Evolutionary conservation across 2,113 vertebrate genomes (phyloP), one percentile per base, ranked within the genome.

Genomic region (Uropsilus gracilis): DNA sequence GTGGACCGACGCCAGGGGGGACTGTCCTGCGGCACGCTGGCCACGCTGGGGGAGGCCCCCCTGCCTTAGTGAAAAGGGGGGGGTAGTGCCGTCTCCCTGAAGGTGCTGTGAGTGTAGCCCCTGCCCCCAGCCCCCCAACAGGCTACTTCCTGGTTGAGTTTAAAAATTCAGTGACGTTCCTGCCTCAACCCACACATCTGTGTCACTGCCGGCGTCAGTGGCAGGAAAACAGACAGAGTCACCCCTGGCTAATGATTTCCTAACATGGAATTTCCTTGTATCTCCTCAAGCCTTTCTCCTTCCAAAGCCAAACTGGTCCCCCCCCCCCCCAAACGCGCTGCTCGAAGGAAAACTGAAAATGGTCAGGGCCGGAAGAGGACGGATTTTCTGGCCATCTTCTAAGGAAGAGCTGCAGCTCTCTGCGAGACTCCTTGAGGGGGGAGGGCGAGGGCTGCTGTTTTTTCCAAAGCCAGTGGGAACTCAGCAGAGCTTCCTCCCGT

Each of bases 171-270:
- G 76, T 98, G 98, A 98, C 98, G 98, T 98, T 98, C 97, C 97
- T 97, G 85, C 97, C 98, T 98, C 98, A 98, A 80, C 98, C 98
- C 98, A 98, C 98, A 98, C 98, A 98, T 98, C 97, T 98, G 98
- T 98, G 98, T 98, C 98, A 98, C 97, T 98, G 97, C 97, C 98
- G 97, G 98, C 98, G 98, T 98, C 98, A 98, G 98, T 98, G 97
- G 98, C 98, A 98, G 98, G 98, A 98, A 99, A 99, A 98, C 98
- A 98, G 98, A 96, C 97, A 80, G 98, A 98, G 97, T 98, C 96
- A 97, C 97, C 98, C 98, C 96, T 98, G 97, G 97, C 97, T 98
- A 98, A 98, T 97, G 98, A 98, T 98, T 98, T 98, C 98, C 98
- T 98, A 98, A 98, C 98, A 98, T 98, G 98, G 98, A 98, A 98